Conservation (phyloP, 2,888 invertebrate species). For the Temnothorax ravouxi region DNA sequence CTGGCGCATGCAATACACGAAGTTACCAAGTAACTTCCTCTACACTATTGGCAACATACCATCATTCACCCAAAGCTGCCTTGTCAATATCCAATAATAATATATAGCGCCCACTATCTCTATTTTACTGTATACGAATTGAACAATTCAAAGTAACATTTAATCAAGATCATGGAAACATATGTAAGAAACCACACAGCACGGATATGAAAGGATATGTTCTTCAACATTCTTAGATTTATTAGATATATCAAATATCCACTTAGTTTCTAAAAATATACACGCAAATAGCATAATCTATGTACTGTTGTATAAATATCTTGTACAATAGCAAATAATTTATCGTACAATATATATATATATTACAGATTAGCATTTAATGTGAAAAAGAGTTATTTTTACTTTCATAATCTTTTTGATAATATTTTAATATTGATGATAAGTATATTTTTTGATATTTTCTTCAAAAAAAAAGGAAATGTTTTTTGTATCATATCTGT, state of each 20-base stretch:
- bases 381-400: background rate
- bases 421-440: background rate
- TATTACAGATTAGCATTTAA: background rate
- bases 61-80: conserved; percentile 24
- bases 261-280: background rate
- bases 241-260: background rate
- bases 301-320: background rate
- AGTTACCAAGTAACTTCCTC: conserved; percentile 91
- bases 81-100: conserved; percentile 44
- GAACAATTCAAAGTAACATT: conserved; percentile 64
- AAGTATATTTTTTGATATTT: background rate
- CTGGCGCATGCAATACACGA: conserved; percentile 97
- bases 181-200: background rate
- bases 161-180: conserved; percentile 51
- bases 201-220: conserved; percentile 3
- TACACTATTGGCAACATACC: background rate
- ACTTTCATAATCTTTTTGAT: background rate
- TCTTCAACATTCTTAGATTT: background rate
- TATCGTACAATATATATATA: background rate
- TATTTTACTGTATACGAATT: conserved; percentile 12
- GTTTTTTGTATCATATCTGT: conserved; percentile 15
- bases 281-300: background rate
- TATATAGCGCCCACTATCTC: conserved; percentile 31
- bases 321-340: background rate
- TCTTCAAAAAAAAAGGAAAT: background rate